Evolutionary conservation across 2,888 invertebrate species (phyloP), one percentile per base, ranked within the genome.

Genomic region (Agrochola lota): DNA sequence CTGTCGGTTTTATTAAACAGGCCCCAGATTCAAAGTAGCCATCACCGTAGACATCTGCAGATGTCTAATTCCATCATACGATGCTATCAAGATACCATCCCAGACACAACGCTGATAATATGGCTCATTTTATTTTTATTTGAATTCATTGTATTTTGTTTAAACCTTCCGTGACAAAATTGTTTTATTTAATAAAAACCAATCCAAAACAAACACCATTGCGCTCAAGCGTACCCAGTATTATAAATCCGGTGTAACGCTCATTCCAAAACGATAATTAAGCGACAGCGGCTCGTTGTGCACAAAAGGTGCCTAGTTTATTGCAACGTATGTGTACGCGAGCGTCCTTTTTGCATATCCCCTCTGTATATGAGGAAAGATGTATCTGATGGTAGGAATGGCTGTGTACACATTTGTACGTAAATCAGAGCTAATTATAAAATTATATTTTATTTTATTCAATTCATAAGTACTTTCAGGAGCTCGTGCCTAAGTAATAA

Each of bases 281-380:
- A 90, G 92, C 91, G 89, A 88, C 87, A 87, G 85, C 66, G 86
- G 89, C 88, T 90, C 93, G 93, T 93, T 93, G 88, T 89, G 84
- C 88, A 89, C 93, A 94, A 93, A 90, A 92, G 94, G 93, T 89
- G 92, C 93, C 90, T 90, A 92, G 90, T 93, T 93, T 93, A 93
- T 93, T 78, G 86, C 87, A 82, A 78, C 86, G 85, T 87, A 87
- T 87, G 87, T 85, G 83, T 80, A 78, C 83, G 83, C 76, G 78
- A 76, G 79, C 82, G 87, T 77, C 87, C 89, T 87, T 88, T 88
- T 89, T 89, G 86, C 84, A 84, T 85, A 85, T 70, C 76, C 85
- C 69, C 67, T 80, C 67, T 74, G 55, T 74, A 49, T 81, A 43
- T 60, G 55, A 68, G 67, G 35, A 60, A 73, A 78, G 84, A 86